These are phyloP conservation scores for Colius striatus DNA, from an alignment of 2,113 vertebrate genomes.

Conservation along the genomic window DNA sequence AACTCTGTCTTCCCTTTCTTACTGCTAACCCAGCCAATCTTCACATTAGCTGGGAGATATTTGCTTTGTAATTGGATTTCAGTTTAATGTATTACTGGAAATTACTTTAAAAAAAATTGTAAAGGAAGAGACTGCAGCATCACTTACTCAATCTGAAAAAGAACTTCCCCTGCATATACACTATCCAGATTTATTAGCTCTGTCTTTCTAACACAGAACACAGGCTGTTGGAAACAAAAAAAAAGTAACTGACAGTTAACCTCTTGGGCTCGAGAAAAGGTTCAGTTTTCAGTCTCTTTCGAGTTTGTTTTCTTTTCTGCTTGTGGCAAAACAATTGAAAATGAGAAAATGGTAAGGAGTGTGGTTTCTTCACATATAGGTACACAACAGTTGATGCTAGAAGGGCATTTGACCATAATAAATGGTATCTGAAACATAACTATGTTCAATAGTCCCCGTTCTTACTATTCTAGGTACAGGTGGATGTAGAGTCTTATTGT, in stretches of 20 bases:
- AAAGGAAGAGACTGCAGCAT: neutral
- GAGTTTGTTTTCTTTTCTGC: slow-evolving; percentile 5
- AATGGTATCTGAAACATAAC: neutral
- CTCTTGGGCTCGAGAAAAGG: neutral
- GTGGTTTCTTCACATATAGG: neutral
- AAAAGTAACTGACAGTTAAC: neutral
- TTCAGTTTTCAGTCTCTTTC: neutral
- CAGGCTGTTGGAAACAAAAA: neutral
- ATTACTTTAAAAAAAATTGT: neutral
- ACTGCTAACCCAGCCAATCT: neutral
- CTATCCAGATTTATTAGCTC: slow-evolving; percentile 4
- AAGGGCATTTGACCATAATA: neutral
- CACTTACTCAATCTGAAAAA: slow-evolving; percentile 12
- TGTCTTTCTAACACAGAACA: neutral
- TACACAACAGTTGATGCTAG: neutral
- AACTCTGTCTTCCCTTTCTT: neutral
- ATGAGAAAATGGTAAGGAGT: neutral
- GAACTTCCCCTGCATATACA: neutral
- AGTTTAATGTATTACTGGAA: slow-evolving; percentile 60
- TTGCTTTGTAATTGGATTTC: slow-evolving; percentile 59
- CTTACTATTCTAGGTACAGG: neutral
- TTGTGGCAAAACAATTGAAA: neutral
- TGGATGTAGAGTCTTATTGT: neutral
- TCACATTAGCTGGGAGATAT: slow-evolving; percentile 37
- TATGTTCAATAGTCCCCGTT: neutral